Evolutionary conservation across 1,140 invertebrate species (phyloP).

Genomic region (Eciton burchellii): DNA sequence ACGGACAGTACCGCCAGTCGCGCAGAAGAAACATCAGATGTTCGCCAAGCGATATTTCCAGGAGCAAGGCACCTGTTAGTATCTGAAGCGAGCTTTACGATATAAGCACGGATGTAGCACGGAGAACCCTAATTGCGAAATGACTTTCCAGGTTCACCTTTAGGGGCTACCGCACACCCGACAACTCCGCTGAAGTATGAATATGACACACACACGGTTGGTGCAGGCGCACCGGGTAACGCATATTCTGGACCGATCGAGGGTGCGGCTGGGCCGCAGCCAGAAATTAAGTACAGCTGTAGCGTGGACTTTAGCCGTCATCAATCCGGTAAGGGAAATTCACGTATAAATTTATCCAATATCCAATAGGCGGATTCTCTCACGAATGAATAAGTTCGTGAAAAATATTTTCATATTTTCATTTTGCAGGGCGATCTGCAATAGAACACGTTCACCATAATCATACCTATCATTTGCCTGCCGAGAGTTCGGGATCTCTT

Average conservation of each 20-base stretch:
- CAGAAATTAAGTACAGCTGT: constrained; percentile 91
- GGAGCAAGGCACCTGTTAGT: constrained; percentile 83
- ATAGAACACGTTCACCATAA: constrained; percentile 91
- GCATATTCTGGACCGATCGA: constrained; percentile 84
- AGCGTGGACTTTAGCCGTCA: constrained; percentile 90
- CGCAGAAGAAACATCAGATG: constrained; percentile 96
- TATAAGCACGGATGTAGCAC: neutral
- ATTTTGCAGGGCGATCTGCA: constrained; percentile 83
- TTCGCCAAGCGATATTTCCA: constrained; percentile 95
- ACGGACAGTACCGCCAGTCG: constrained; percentile 88
- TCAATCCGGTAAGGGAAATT: constrained; percentile 81
- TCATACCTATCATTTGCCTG: constrained; percentile 93
- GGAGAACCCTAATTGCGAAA: constrained; percentile 1
- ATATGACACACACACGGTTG: constrained; percentile 86
- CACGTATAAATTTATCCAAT: neutral
- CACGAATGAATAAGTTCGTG: constrained; percentile 5
- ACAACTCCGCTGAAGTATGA: constrained; percentile 88
- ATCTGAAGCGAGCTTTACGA: constrained; percentile 1
- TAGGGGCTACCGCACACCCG: constrained; percentile 82
- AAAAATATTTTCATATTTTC: neutral
- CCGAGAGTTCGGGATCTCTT: constrained; percentile 89
- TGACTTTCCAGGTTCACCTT: constrained; percentile 75
- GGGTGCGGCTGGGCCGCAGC: constrained; percentile 86
- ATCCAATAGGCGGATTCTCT: constrained; percentile 5
- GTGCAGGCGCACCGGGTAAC: constrained; percentile 85